Base-by-base conservation (phyloP, 2,113 vertebrate genomes). In the Danionella cerebrum region DNA sequence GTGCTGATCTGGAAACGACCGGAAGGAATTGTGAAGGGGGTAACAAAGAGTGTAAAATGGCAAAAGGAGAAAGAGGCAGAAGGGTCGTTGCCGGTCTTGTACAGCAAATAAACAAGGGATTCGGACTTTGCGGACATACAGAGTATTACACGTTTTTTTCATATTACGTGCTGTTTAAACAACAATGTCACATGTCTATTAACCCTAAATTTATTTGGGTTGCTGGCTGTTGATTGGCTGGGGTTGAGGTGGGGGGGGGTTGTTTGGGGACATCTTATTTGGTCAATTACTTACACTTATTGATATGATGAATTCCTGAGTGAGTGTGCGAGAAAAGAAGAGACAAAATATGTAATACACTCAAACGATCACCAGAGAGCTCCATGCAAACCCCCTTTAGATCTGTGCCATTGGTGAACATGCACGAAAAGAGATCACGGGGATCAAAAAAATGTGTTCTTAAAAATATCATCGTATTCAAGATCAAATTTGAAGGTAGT, bases 301-400 rank as follows among this genome's bases (percentile, higher is more conserved):
- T 72, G 55, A 76, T 38, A 66, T 70, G 74, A 72, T 76, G 74
- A 64, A 73, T 76, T 54, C 74, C 74, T 76, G 70, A 58, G 59
- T 72, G 48, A 60, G 60, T 76, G 66, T 44, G 57, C 42, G 29
- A 52, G 54, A 48, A 44, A 41, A 50, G 48, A 48, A 72, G 62
- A 67, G 33, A 72, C 25, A 67, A 41, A 71, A 44, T 33, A 72
- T 21, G 19, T 72, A 58, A 69, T 45, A 59, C 42, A 64, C 76
- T 77, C 69, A 74, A 67, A 75, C 76, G n/a, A n/a, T n/a, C n/a
- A n/a, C n/a, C n/a, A n/a, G n/a, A n/a, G n/a, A n/a, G n/a, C n/a
- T n/a, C n/a, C n/a, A 47, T 48, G 41, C 42, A 51, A 31, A 36
- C 69, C 16, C 25, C 12, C 57, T 10, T 60, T 7, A 44, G 39